Conservation (phyloP, 2,797 vertebrate species). For the Percopsis omiscomaycus region DNA sequence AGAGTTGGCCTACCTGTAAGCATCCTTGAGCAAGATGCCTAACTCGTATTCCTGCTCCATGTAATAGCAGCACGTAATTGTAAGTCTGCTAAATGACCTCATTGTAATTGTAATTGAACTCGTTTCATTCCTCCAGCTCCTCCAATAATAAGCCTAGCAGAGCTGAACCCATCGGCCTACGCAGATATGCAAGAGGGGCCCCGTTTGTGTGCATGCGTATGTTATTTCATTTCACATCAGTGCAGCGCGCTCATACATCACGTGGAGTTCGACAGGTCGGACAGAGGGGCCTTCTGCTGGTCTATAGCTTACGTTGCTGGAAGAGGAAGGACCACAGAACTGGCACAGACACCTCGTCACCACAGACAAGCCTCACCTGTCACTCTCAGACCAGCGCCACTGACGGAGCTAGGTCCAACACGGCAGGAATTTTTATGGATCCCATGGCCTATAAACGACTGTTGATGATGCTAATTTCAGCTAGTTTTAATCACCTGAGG, state of each 20-base stretch:
- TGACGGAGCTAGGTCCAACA: constrained; percentile 9
- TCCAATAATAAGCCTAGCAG: constrained; percentile 57
- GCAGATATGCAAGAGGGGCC: constrained; percentile 34
- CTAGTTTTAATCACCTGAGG: neutral
- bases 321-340: constrained; percentile 48
- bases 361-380: constrained; percentile 19
- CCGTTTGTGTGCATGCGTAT: constrained; percentile 55
- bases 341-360: constrained; percentile 11
- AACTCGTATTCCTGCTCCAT: too few species aligned
- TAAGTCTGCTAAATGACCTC: too few species aligned
- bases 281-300: constrained; percentile 51
- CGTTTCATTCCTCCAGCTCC: constrained; percentile 33
- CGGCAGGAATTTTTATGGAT: constrained; percentile 12
- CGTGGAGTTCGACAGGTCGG: constrained; percentile 36
- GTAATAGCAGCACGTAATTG: too few species aligned
- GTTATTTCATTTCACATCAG: constrained; percentile 59
- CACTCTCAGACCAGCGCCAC: constrained; percentile 24
- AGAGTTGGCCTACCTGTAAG: too few species aligned
- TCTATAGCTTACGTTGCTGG: constrained; percentile 45
- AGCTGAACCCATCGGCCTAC: constrained; percentile 32
- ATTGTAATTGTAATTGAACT: neutral
- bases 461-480: constrained; percentile 1
- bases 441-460: neutral
- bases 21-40: too few species aligned
- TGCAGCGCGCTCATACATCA: constrained; percentile 61